Percentiles rank a stretch among this genome's conserved stretches.
phyloP scores from a whole-genome alignment of 2,797 vertebrate genomes.

The Poliocrania exsul region DNA sequence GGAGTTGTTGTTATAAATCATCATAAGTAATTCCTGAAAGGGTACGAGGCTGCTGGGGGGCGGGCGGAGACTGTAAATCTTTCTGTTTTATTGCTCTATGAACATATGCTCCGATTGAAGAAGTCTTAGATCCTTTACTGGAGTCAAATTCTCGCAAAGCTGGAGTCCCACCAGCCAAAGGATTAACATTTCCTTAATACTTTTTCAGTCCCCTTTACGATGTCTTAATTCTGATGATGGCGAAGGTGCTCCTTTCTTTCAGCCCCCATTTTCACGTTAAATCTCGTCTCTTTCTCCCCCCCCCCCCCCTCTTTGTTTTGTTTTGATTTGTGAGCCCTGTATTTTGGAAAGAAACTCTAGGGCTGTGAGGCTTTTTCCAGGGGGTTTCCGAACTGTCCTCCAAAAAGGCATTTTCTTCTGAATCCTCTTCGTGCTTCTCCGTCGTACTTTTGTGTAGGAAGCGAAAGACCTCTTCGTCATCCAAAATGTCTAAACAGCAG shows the following conservation, averaged over 20 bases:
- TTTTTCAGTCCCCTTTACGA: slow-evolving; percentile 10
- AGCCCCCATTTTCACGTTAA: not conserved
- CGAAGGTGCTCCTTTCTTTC: slow-evolving; percentile 1
- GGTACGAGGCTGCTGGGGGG: slow-evolving; percentile 94
- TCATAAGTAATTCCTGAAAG: slow-evolving; percentile 98
- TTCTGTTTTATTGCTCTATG: slow-evolving; percentile 99
- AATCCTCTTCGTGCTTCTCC: not conserved
- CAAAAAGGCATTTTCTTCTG: not conserved
- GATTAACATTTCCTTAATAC: slow-evolving; percentile 74
- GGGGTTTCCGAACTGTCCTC: not conserved
- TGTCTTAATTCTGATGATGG: slow-evolving; percentile 9
- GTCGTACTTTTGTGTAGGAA: not conserved
- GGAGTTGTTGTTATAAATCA: slow-evolving; percentile 95
- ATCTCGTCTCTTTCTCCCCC: not conserved
- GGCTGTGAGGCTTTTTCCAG: not conserved
- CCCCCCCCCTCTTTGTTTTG: too few relatives aligned
- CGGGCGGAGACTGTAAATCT: slow-evolving; percentile 98
- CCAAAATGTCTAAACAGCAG: slow-evolving; percentile 17
- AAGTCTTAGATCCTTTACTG: slow-evolving; percentile 88
- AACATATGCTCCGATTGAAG: slow-evolving; percentile 96
- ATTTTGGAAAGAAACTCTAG: not conserved
- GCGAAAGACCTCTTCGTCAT: slow-evolving; percentile 22
- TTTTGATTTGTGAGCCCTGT: not conserved
- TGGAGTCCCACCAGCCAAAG: slow-evolving; percentile 76
- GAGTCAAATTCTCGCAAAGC: slow-evolving; percentile 84